Evolutionary conservation across 2,797 vertebrate species (phyloP), one percentile per base, ranked within the genome.

Genomic region (Coranthus polyacanthus): DNA sequence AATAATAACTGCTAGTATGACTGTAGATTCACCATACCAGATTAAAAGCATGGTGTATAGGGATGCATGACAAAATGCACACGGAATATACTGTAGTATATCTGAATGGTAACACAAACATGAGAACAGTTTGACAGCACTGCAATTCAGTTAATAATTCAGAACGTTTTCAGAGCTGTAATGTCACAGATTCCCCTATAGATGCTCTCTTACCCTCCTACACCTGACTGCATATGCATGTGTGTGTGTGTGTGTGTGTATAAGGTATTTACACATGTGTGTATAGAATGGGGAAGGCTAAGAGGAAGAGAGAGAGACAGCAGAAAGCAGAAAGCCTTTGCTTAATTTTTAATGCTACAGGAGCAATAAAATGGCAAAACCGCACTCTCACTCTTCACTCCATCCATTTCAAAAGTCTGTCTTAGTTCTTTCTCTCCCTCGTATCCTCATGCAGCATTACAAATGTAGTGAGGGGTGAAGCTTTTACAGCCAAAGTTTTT

Each of bases 271-370:
- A 32, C 32, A 41, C 43, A 64, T 82, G 59, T 79, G 72, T 73
- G 29, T 85, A 63, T 75, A 61, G 57, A 54, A 74, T 29, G 15
- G 45, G 26, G 36, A 17, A 79, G 62, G 46, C 12, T 26, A 71
- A 61, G 38, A 52, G 50, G 42, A 51, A 46, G 9, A 55, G 43
- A 62, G 39, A 54, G 45, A 66, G 65, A 81, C 37, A 72, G 75
- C 61, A 58, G 72, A 66, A 75, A 38, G 55, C 64, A 72, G 43
- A 12, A 5, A 76, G 66, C 72, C 59, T 87, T 77, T 76, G 76
- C 78, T 59, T 47, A 81, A 92, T 92, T 83, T 85, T 92, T 90
- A 81, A 92, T 92, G 82, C 72, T 58, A 79, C 79, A 78, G 81
- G 68, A 85, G 73, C 49, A 65, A 81, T 68, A 81, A 88, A 88